Evolutionary conservation across 2,113 vertebrate genomes (phyloP).

Genomic region (Heteronetta atricapilla): DNA sequence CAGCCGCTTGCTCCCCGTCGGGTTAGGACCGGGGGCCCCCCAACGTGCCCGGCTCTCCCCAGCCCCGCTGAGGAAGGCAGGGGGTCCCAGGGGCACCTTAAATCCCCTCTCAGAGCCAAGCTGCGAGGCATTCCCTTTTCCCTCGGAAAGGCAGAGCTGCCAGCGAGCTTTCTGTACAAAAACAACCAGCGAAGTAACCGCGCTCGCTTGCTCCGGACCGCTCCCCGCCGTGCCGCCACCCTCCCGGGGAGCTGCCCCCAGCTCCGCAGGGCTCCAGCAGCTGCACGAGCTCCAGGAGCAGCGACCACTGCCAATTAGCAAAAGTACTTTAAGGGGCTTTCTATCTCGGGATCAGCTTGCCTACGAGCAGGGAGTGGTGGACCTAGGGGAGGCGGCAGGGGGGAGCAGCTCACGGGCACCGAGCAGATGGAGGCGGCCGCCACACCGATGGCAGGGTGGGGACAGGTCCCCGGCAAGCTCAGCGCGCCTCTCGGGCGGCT

Average conservation of each 20-base stretch:
- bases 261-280: background rate
- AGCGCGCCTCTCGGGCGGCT: background rate
- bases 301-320: background rate
- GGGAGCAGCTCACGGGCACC: background rate
- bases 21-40: background rate
- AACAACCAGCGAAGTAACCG: background rate
- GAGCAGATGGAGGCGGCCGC: background rate
- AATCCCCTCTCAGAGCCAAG: background rate
- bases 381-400: background rate
- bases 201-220: background rate
- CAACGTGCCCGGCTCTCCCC: background rate
- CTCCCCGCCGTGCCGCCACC: background rate
- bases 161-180: background rate
- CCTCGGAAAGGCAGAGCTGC: background rate
- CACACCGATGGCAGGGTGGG: background rate
- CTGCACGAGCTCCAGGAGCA: background rate
- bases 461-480: background rate
- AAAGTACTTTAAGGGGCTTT: background rate
- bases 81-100: background rate
- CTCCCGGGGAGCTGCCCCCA: background rate
- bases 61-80: conserved; percentile 19
- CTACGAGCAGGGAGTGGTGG: background rate
- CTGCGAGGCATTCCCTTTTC: background rate
- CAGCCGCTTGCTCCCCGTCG: accelerated
- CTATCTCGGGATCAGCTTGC: background rate